phyloP scores from a whole-genome alignment of 2,113 vertebrate species.

The Apeltes quadracus region DNA sequence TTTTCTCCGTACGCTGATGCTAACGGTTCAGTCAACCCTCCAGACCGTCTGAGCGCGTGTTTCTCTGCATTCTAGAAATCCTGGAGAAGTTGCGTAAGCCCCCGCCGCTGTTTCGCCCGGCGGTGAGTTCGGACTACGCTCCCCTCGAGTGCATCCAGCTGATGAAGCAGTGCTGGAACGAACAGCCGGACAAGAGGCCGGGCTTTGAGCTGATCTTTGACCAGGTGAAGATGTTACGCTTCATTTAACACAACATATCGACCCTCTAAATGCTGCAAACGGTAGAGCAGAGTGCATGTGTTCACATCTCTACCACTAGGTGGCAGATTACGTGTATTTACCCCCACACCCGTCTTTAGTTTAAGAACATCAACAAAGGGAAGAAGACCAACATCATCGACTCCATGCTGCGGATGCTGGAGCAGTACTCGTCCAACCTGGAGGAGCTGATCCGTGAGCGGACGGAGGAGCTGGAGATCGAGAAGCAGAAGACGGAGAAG shows the following conservation, averaged over 20 bases:
- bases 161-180: slow-evolving; percentile 85
- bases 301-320: no score
- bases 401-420: slow-evolving; percentile 77
- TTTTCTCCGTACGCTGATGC: no score
- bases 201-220: slow-evolving; percentile 82
- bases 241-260: not conserved
- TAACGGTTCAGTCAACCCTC: no score
- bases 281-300: no score
- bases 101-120: slow-evolving; percentile 80
- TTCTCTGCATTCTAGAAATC: slow-evolving; percentile 71
- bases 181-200: slow-evolving; percentile 80
- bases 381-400: slow-evolving; percentile 76
- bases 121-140: slow-evolving; percentile 79
- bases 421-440: slow-evolving; percentile 85
- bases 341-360: slow-evolving; percentile 32
- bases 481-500: slow-evolving; percentile 86
- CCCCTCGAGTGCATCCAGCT: slow-evolving; percentile 83
- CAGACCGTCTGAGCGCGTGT: no score
- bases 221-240: slow-evolving; percentile 53
- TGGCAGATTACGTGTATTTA: not conserved
- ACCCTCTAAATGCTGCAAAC: not conserved
- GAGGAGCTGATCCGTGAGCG: slow-evolving; percentile 85
- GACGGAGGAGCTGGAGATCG: slow-evolving; percentile 84
- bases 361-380: slow-evolving; percentile 74
- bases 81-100: slow-evolving; percentile 79